Evolutionary conservation across 2,797 vertebrate species (phyloP), one percentile per base, ranked within the genome.

Genomic region (Cheirogaleus major): DNA sequence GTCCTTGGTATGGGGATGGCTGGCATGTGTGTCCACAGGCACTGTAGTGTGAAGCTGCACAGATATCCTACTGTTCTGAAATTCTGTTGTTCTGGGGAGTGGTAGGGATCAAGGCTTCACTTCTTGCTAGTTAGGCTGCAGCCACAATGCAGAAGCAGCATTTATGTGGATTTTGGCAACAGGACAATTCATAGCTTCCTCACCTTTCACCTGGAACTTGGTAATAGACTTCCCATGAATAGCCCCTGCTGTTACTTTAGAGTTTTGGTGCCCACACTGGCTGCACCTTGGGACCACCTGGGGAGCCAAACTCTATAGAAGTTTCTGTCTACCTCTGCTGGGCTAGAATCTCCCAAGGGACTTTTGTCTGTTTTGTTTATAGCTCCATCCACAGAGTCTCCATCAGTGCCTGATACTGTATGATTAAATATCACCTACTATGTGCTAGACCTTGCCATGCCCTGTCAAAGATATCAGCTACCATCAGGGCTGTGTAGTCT

Each of bases 321-420:
- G 23, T 79, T 75, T 89, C 85, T 55, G 0, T 75, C 57, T 88
- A 32, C 17, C 25, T 81, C 30, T 92, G 4, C 22, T 59, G 35
- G 59, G 7, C 48, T 78, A 52, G 52, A 35, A 35, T 95, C n/a
- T 65, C 30, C 30, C 15, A 50, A 90, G 57, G 22, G 27, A 48
- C 63, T 86, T 75, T 30, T 15, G n/a, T 90, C 48, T 78, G 23
- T 48, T 83, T 75, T 32, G 35, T 84, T 91, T 63, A 57, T 5
- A 43, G 57, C 38, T 82, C 32, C 8, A n/a, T 30, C 65, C n/a
- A 18, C 43, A 98, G 48, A 69, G 32, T 81, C 38, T 82, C 23
- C 14, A 7, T 38, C 27, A 45, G 32, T 76, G 59, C 63, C 52
- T 43, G 63, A 15, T 25, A 41, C n/a, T 75, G 32, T 7, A 18